phyloP scores from a whole-genome alignment of 35 echinoderm and acorn worm species.

The Heliocidaris erythrogramma region DNA sequence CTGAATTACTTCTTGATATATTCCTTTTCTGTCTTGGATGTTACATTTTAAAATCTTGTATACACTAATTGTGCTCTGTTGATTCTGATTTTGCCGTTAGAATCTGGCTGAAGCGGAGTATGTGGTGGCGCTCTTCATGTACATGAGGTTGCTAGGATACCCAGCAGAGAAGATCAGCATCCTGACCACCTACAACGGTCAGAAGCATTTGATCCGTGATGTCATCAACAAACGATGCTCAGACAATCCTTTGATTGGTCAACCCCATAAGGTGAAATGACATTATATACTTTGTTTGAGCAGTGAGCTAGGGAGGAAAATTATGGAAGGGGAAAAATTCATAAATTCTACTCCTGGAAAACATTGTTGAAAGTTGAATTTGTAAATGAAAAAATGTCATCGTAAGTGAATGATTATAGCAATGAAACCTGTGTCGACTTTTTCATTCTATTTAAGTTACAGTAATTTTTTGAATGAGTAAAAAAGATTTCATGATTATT shows the following conservation, averaged over 20 bases:
- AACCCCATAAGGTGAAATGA: slow-evolving; percentile 72
- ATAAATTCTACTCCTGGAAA: too few relatives aligned
- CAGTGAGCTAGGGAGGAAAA: not conserved
- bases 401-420: too few relatives aligned
- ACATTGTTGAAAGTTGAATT: too few relatives aligned
- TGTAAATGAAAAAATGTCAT: too few relatives aligned
- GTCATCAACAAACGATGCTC: slow-evolving; percentile 95
- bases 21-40: too few relatives aligned
- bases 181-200: slow-evolving; percentile 94
- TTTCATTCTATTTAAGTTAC: too few relatives aligned
- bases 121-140: slow-evolving; percentile 96
- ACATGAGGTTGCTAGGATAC: slow-evolving; percentile 94
- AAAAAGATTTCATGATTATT: too few relatives aligned
- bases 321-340: not conserved
- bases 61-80: not conserved
- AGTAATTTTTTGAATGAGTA: too few relatives aligned
- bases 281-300: not conserved
- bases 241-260: slow-evolving; percentile 85
- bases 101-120: slow-evolving; percentile 95
- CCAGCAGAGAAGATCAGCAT: slow-evolving; percentile 88
- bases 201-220: slow-evolving; percentile 97
- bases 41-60: not conserved
- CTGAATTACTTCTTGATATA: too few relatives aligned
- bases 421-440: too few relatives aligned
- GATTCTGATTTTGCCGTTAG: slow-evolving; percentile 30